Evolutionary conservation across 1,140 invertebrate species (phyloP), one percentile per base, ranked within the genome.

Genomic region (Drosophila fuyamai): DNA sequence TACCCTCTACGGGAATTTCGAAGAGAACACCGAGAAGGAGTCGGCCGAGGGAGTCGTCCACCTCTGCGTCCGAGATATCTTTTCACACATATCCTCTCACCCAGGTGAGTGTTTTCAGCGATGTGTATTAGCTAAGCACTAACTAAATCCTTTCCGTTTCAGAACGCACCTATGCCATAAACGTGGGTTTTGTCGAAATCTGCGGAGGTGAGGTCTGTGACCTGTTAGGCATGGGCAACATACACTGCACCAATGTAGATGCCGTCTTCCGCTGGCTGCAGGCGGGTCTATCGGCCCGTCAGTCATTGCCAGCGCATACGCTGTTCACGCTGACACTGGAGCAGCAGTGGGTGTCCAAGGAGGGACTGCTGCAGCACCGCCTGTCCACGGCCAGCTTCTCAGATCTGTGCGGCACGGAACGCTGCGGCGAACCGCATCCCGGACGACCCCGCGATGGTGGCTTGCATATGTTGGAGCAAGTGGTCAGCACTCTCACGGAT

Each of bases 21-120:
- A 95, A 79, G 94, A 95, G 80, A 95, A 94, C 79, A 94, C 94
- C 27, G 94, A 94, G 68, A 94, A 94, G 85, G 95, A 96, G 85
- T 94, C 95, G 76, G 96, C 96, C 75, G 94, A 96, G 93, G 96
- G 96, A 29, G 94, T 97, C 27, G 94, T 97, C 41, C 96, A 96
- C 35, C 93, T 96, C 63, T 96, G 96, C 84, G 93, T 97, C 6
- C 94, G 95, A 54, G 95, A 96, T 79, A 94, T 97, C 78, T 97
- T 96, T 92, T 93, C 94, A 44, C 94, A 94, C 77, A 94, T 96
- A 8, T 93, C 93, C 40, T 93, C 94, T 61, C 93, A 94, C 90
- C 92, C 93, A 61, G 89, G 89, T 89, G 10, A 50, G 66, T 36
- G 23, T 51, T 51, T 13, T 50, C 4, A n/a, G 0, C 7, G 13